phyloP scores from a whole-genome alignment of 2,113 vertebrate species.

The Stictonetta naevosa region DNA sequence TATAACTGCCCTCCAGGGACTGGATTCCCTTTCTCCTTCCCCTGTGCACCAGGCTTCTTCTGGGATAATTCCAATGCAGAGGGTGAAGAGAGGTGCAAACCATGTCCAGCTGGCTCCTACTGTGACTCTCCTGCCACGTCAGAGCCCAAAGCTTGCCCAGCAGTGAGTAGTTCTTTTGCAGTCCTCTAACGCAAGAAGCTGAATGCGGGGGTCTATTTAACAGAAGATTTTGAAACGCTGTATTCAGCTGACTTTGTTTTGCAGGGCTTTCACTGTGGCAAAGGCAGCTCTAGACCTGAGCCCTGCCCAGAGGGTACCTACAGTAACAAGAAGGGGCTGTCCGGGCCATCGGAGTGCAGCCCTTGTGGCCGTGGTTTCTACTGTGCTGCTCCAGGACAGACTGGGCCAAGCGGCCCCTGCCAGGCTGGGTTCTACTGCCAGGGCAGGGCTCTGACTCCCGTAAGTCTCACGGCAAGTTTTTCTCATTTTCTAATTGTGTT shows the following conservation, averaged over 20 bases:
- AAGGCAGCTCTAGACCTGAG: conserved; percentile 77
- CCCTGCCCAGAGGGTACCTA: conserved; percentile 86
- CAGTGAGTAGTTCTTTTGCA: conserved; percentile 66
- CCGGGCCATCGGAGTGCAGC: conserved; percentile 70
- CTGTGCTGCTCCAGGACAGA: conserved; percentile 79
- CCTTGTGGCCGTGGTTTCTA: conserved; percentile 82
- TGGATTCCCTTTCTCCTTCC: conserved; percentile 82
- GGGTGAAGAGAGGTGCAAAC: conserved; percentile 72
- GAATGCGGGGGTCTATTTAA: accelerated
- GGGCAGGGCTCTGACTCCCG: conserved; percentile 79
- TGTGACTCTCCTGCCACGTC: conserved; percentile 79
- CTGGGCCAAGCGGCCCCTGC: conserved; percentile 80
- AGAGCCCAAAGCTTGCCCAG: conserved; percentile 79
- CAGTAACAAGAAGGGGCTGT: conserved; percentile 72
- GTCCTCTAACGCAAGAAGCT: neutral
- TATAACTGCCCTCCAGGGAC: conserved; percentile 85
- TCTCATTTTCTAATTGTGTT: neutral
- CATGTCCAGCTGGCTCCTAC: conserved; percentile 80
- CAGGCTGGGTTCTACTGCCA: conserved; percentile 85
- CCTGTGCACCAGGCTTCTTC: conserved; percentile 82
- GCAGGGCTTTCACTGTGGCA: conserved; percentile 85
- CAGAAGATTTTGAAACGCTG: neutral
- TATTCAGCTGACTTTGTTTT: neutral
- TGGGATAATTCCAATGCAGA: conserved; percentile 79
- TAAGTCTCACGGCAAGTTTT: conserved; percentile 51